Evolutionary conservation across 2,113 vertebrate species (phyloP).

Genomic region (Plecturocebus donacophilus): DNA sequence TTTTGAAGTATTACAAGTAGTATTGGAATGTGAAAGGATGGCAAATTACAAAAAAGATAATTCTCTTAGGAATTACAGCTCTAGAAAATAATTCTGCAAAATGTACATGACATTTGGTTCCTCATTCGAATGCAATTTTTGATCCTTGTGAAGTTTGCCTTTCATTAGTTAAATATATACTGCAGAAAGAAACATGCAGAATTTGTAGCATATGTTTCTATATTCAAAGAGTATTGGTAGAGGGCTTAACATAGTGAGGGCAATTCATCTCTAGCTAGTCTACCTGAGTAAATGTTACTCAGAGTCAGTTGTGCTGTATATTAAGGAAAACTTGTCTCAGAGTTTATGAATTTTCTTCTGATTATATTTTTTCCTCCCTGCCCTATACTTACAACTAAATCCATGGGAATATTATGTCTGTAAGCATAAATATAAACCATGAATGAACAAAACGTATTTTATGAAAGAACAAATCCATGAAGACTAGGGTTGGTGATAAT

Average conservation of each 20-base stretch:
- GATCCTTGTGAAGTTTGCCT: slow-evolving; percentile 25
- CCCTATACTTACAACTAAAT: not conserved
- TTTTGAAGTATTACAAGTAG: not conserved
- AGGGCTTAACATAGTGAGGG: not conserved
- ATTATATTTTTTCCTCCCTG: not conserved
- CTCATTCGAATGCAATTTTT: slow-evolving; percentile 10
- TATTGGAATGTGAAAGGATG: not conserved
- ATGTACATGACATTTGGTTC: not conserved
- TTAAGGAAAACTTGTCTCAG: slow-evolving; percentile 4
- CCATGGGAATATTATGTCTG: not conserved
- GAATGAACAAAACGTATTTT: not conserved
- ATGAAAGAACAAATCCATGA: not conserved
- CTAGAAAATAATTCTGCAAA: not conserved
- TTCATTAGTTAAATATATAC: not conserved
- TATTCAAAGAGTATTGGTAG: not conserved
- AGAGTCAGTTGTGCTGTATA: not conserved
- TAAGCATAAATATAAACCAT: not conserved
- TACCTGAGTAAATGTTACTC: not conserved
- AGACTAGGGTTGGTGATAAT: not conserved
- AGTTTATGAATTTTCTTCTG: slow-evolving; percentile 2
- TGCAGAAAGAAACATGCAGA: not conserved
- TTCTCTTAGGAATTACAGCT: not conserved
- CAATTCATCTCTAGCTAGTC: not conserved
- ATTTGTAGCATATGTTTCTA: not conserved
- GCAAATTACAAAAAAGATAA: slow-evolving; percentile 12